phyloP scores from a whole-genome alignment of 2,888 invertebrate genomes.

The Anodontia alba region DNA sequence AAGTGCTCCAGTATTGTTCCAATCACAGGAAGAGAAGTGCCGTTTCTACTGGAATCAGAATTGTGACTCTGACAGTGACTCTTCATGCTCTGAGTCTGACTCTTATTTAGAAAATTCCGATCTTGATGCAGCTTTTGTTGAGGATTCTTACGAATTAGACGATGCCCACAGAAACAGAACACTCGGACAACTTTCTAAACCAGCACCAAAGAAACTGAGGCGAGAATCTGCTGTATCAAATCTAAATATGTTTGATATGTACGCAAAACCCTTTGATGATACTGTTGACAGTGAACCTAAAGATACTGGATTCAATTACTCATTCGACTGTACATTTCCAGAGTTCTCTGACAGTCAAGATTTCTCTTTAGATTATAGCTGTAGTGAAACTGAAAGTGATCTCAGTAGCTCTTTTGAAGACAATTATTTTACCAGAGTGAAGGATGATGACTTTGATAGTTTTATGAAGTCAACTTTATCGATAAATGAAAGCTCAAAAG shows the following conservation, averaged over 20 bases:
- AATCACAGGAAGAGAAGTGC: conserved; percentile 31
- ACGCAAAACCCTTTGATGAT: conserved; percentile 2
- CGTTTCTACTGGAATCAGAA: conserved; percentile 44
- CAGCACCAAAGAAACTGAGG: conserved; percentile 8
- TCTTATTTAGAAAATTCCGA: conserved; percentile 6
- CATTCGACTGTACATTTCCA: conserved; percentile 43
- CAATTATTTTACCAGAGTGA: not conserved
- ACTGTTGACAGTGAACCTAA: not conserved
- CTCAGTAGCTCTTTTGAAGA: not conserved
- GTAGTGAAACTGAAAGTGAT: conserved; percentile 1
- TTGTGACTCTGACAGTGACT: conserved; percentile 46
- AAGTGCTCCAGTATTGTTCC: conserved; percentile 28
- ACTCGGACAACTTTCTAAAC: no score
- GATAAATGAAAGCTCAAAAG: not conserved
- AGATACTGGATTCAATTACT: conserved; percentile 32
- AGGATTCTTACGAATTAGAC: not conserved
- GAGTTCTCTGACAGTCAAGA: conserved; percentile 16
- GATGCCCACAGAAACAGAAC: not conserved
- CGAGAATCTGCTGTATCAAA: conserved; percentile 30
- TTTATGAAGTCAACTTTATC: not conserved
- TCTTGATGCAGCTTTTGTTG: conserved; percentile 43
- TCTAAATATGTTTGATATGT: conserved; percentile 19
- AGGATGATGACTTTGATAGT: not conserved
- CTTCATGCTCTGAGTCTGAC: conserved; percentile 29
- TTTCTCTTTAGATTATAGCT: not conserved